Base-by-base conservation (phyloP, 2,888 invertebrate genomes). In the Epistrophe grossulariae region DNA sequence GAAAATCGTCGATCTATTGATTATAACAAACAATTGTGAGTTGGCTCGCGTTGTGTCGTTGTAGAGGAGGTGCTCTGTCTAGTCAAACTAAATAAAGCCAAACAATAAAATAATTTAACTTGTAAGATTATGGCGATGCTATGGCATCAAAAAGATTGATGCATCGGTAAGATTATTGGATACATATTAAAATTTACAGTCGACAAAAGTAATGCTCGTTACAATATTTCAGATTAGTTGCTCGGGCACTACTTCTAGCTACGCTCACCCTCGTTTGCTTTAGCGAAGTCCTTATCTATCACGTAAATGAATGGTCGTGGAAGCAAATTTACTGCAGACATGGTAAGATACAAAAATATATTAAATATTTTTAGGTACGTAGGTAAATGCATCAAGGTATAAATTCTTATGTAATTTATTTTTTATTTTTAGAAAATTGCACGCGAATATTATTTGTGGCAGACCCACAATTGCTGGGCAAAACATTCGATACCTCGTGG, bases 381-480 rank as follows among this genome's bases (percentile, higher is more conserved):
- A 9, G 43, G 24, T 17, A 60, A 59, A 28, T 28, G 31, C 35
- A 72, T 19, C 31, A 9, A 68, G n/a, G 57, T n/a, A 48, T 45
- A 45, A 70, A n/a, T 43, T 60, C 15, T 59, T 71, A 50, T 84
- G 50, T 24, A 71, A 64, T 72, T 24, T 55, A 1, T 59, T 70
- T n/a, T 77, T 81, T 79, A 66, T 78, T 88, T 89, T 52, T 66
- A 93, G 93, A 90, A 7, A 93, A 94, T 77, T 96, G 96, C 89
- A 94, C 95, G 7, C 95, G 94, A 89, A 93, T 97, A 77, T 92
- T 97, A 66, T 94, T 97, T 70, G 96, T 97, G 71, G 98, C 98
- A 8, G 99, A 99, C 93, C 98, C 99, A 19, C 99, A 99, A 93
- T 95, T 99, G 83, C 95, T 98, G 89, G 99, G 99, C 0, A 95